These are phyloP conservation scores for Arenaria interpres DNA, from an alignment of 2,113 vertebrate species.

Conservation along the genomic window DNA sequence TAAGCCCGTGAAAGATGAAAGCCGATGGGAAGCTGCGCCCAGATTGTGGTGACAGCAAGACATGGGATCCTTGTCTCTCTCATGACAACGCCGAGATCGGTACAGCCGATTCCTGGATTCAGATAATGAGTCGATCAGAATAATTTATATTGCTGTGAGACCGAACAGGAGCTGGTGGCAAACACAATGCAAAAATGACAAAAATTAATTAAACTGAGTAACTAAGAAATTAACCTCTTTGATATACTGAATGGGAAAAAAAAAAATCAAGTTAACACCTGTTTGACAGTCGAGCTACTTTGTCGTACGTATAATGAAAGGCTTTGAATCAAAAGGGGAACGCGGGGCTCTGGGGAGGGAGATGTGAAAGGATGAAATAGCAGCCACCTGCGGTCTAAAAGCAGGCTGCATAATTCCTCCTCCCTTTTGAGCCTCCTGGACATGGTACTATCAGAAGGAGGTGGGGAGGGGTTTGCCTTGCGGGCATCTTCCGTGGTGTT, in stretches of 20 bases:
- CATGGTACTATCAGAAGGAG: not conserved
- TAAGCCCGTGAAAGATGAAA: not conserved
- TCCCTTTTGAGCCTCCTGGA: not conserved
- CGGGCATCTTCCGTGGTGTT: not conserved
- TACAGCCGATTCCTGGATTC: not conserved
- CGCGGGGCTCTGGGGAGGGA: not conserved
- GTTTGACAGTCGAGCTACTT: not conserved
- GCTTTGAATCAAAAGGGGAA: not conserved
- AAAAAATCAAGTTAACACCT: not conserved
- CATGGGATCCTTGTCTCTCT: not conserved
- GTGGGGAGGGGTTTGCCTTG: rapidly evolving
- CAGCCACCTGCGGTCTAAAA: not conserved
- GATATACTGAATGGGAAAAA: not conserved
- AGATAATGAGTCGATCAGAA: not conserved
- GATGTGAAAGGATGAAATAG: not conserved
- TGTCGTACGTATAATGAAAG: not conserved
- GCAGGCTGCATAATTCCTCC: not conserved
- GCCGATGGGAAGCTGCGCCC: conserved; percentile 2
- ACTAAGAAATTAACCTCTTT: not conserved
- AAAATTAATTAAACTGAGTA: conserved; percentile 10
- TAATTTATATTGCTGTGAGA: not conserved
- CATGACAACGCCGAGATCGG: not conserved
- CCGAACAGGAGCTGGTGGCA: not conserved
- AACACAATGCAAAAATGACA: not conserved
- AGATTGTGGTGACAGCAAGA: conserved; percentile 30